Percentiles rank a stretch among this genome's conserved stretches.
Evolutionary conservation across 2,797 vertebrate species (phyloP).

Genomic region (Myripristis murdjan): DNA sequence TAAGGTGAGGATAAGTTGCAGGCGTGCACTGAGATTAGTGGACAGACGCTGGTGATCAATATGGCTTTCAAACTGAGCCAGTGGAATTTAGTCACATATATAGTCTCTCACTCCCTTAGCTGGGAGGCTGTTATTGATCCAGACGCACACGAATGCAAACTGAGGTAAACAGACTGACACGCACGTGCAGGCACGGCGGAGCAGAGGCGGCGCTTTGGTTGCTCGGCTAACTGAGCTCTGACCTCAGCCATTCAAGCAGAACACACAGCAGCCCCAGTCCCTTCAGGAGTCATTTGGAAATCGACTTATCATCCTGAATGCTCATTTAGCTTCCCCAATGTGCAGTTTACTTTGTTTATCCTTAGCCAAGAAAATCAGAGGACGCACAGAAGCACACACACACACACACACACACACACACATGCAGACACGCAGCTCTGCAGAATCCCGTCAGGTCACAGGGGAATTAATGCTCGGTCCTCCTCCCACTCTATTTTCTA

Average conservation of each 20-base stretch:
- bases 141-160: slow-evolving; percentile 18
- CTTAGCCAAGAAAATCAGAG: slow-evolving; percentile 38
- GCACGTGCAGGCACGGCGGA: slow-evolving; percentile 1
- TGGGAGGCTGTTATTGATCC: slow-evolving; percentile 53
- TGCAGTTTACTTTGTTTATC: slow-evolving; percentile 55
- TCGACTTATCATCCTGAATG: slow-evolving; percentile 73
- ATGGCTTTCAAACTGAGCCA: slow-evolving; percentile 46
- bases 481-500: slow-evolving; percentile 36
- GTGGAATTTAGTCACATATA: slow-evolving; percentile 42
- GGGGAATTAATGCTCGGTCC: slow-evolving; percentile 26
- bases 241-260: slow-evolving; percentile 69
- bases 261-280: slow-evolving; percentile 35
- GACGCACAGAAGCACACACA: slow-evolving; percentile 17
- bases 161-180: slow-evolving; percentile 45
- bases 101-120: slow-evolving; percentile 30
- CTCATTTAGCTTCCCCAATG: slow-evolving; percentile 62
- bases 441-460: slow-evolving; percentile 28
- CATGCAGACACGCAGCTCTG: neutral
- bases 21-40: slow-evolving; percentile 22
- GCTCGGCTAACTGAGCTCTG: slow-evolving; percentile 53
- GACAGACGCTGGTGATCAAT: slow-evolving; percentile 56
- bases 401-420: slow-evolving; percentile 8
- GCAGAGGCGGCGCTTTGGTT: slow-evolving; percentile 25
- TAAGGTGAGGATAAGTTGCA: slow-evolving; percentile 48
- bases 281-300: slow-evolving; percentile 73